Percentiles rank a stretch among this genome's conserved stretches.
Evolutionary conservation across 2,797 vertebrate species (phyloP).

Genomic region (Scolopax bukidnonensis): DNA sequence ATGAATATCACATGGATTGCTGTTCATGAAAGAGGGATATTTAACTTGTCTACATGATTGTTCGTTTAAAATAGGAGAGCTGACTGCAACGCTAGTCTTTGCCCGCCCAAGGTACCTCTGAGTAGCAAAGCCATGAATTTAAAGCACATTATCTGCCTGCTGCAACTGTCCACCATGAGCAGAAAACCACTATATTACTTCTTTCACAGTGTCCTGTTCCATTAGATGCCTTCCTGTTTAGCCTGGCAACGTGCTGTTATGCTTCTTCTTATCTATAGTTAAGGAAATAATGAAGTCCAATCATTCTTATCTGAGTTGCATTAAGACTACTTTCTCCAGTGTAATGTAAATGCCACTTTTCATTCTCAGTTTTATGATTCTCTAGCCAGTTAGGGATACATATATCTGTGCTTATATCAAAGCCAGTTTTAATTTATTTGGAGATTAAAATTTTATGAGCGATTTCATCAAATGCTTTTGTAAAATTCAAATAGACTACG

Average conservation of each 20-base stretch:
- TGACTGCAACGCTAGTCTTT: background rate
- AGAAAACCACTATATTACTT: background rate
- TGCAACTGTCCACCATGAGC: background rate
- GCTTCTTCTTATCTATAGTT: background rate
- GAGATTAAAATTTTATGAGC: constrained; percentile 74
- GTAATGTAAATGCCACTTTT: constrained; percentile 49
- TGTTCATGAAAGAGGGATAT: background rate
- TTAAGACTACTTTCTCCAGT: constrained; percentile 24
- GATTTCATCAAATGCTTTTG: constrained; percentile 74
- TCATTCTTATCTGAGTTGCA: background rate
- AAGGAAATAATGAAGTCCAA: constrained; percentile 45
- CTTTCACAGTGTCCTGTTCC: background rate
- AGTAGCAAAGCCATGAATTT: background rate
- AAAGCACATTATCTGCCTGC: background rate
- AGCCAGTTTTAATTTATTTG: constrained; percentile 75
- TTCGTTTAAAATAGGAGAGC: background rate
- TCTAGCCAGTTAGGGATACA: constrained; percentile 33
- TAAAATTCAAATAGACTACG: constrained; percentile 74
- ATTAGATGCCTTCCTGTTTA: background rate
- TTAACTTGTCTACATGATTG: background rate
- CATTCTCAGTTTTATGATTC: constrained; percentile 63
- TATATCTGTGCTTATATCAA: constrained; percentile 43
- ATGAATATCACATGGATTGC: background rate
- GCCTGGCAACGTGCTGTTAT: background rate
- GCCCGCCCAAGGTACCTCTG: background rate